Conservation (phyloP, 1,140 invertebrate species). For the Drosophila parvula region DNA sequence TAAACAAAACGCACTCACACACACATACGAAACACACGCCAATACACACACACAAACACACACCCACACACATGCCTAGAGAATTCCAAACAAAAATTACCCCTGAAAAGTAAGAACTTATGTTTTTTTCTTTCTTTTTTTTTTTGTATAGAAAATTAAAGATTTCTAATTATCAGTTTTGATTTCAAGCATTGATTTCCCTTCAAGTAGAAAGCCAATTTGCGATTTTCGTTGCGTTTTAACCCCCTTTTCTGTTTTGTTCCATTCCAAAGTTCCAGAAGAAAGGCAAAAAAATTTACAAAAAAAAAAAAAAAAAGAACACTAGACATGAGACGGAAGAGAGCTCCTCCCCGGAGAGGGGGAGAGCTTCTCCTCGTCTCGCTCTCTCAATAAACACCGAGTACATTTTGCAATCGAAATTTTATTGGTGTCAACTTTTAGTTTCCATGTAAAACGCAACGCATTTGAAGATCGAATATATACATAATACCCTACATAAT, state of each 20-base stretch:
- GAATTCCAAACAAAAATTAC: background rate
- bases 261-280: conserved; percentile 16
- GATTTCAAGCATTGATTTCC: conserved; percentile 15
- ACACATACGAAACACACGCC: conserved; percentile 9
- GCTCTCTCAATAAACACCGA: conserved; percentile 29
- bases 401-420: conserved; percentile 60
- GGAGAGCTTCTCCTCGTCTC: background rate
- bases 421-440: conserved; percentile 66
- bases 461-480: conserved; percentile 76
- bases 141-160: conserved; percentile 6
- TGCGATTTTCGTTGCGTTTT: conserved; percentile 11
- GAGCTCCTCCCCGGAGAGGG: conserved; percentile 4
- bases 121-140: background rate
- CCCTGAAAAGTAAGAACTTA: background rate
- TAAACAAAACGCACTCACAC: conserved; percentile 4
- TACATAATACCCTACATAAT: conserved; percentile 61
- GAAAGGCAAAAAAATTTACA: background rate
- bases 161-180: background rate
- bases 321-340: conserved; percentile 23
- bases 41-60: conserved; percentile 1
- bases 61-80: conserved; percentile 11
- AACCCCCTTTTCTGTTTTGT: background rate
- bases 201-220: background rate
- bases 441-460: conserved; percentile 73
- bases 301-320: conserved; percentile 4